Base-by-base conservation (phyloP, 2,797 vertebrate genomes). In the Dendrocincla tyrannina region DNA sequence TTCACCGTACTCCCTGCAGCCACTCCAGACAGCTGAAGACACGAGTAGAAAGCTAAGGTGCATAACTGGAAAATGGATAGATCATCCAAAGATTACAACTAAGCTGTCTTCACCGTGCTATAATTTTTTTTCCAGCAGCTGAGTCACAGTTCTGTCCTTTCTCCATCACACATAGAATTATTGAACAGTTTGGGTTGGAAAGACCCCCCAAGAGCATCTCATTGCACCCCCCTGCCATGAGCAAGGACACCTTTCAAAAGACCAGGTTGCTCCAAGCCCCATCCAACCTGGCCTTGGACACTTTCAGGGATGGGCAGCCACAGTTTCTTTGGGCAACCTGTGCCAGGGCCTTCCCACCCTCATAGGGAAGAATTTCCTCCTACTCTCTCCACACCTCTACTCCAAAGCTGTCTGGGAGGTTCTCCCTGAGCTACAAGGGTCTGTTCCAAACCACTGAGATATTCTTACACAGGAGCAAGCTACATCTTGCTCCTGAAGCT, bases 291-390 rank as follows among this genome's bases (percentile, higher is more conserved):
- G 12, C 8, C 58, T 58, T 58, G 58, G 20, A 8, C 39, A 56
- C 28, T 70, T 0, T 13, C 56, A 64, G 30, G 20, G 50, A 33
- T 39, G 58, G 0, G n/a, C 30, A 77, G 50, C 2, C 37, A 41
- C 50, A 77, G 58, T 30, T 84, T 0, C 73, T 46, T 66, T 39
- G 44, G 13, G 13, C 11, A 58, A 0, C 19, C 50, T 72, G 42
- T 63, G 35, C 23, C n/a, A 77, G n/a, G 10, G 20, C n/a, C 14
- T 72, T 0, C 0, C 8, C 37, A 52, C 2, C 2, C 24, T 52
- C n/a, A 7, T 14, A 41, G 17, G 28, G 37, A 41, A 52, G 6
- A 64, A 77, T 46, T 78, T 27, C 59, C 52, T 52, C 39, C 25
- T 64, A 6, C 7, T 41, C 11, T 14, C 39, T 27, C 13, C 20